Conservation (phyloP, 2,797 vertebrate species). For the Pseudochromis fuscus region DNA sequence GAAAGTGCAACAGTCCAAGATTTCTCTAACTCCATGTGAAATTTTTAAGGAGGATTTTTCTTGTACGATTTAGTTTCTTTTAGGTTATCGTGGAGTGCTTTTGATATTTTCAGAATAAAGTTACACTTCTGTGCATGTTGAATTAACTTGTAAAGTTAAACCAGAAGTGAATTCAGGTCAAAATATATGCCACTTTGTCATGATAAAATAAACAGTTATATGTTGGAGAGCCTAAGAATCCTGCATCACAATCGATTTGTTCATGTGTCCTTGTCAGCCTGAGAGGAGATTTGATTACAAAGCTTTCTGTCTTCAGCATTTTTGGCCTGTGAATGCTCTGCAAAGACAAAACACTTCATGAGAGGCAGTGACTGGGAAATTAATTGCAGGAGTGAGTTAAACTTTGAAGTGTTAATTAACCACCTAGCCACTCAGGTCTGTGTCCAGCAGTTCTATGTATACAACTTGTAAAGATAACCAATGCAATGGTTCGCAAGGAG, state of each 20-base stretch:
- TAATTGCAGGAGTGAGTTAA: neutral
- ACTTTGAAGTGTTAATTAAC: neutral
- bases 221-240: neutral
- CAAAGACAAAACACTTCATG: neutral
- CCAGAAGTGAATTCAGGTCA: neutral
- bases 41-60: neutral
- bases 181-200: neutral
- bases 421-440: no score
- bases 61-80: conserved; percentile 5
- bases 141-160: no score
- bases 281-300: neutral
- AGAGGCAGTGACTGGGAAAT: neutral
- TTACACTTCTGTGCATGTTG: conserved; percentile 7
- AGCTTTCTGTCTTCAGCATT: neutral
- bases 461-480: no score
- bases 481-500: no score
- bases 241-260: neutral
- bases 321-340: neutral
- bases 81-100: conserved; percentile 16
- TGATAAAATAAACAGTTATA: no score
- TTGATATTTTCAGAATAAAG: conserved; percentile 27
- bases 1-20: conserved; percentile 14
- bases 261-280: neutral
- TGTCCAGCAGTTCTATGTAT: no score
- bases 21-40: conserved; percentile 9